Conservation (phyloP, 2,797 vertebrate species). For the Acanthis flammea region DNA sequence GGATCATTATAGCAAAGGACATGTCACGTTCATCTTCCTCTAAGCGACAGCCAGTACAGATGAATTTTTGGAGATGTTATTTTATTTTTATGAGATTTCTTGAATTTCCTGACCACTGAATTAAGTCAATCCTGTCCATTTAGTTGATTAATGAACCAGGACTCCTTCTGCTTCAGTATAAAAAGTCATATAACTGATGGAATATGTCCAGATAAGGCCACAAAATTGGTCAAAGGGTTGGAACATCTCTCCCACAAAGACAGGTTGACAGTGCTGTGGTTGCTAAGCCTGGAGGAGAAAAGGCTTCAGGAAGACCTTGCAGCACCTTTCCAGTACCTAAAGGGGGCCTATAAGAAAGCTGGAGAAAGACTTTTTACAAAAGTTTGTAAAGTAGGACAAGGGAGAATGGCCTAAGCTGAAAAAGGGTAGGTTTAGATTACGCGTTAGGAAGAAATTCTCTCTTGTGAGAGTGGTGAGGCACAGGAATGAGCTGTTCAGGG, state of each 20-base stretch:
- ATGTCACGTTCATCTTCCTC: neutral
- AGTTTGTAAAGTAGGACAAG: neutral
- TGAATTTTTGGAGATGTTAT: neutral
- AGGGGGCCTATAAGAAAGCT: neutral
- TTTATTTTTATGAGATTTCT: neutral
- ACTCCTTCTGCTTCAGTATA: rapidly evolving
- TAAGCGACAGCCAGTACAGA: neutral
- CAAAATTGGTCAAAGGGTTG: neutral
- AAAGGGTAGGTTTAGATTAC: neutral
- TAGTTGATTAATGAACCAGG: neutral
- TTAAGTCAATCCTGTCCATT: neutral
- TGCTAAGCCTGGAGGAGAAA: neutral
- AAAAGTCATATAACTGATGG: neutral
- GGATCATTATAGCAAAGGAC: neutral
- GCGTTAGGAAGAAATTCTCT: neutral
- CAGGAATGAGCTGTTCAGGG: neutral
- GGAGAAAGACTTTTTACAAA: neutral
- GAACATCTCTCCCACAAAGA: neutral
- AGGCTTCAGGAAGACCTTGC: neutral
- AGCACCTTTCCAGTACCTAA: neutral
- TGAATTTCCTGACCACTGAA: neutral
- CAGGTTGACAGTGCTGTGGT: neutral
- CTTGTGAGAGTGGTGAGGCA: neutral
- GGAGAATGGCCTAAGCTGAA: neutral
- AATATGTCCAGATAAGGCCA: neutral